Percentiles rank a stretch among this genome's conserved stretches.
Evolutionary conservation across 2,113 vertebrate species (phyloP).

Genomic region (Proteles cristata): DNA sequence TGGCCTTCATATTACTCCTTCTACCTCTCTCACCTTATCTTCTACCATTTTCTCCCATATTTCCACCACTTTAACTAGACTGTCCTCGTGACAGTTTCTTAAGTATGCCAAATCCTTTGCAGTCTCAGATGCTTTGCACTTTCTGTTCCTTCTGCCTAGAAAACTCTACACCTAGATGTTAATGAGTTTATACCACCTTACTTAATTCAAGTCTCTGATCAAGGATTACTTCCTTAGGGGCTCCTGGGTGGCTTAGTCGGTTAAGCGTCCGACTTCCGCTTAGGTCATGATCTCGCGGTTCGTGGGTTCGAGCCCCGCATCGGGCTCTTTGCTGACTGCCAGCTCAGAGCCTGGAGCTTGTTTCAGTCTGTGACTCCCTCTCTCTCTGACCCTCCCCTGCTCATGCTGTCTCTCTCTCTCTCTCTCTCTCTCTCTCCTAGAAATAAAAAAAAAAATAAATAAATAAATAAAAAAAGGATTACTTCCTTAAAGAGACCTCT

Average conservation of each 20-base stretch:
- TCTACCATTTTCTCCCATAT: not conserved
- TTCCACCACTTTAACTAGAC: not conserved
- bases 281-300: too few species aligned
- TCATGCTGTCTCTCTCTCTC: too few species aligned
- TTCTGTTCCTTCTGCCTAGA: not conserved
- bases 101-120: not conserved
- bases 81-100: not conserved
- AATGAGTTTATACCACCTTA: not conserved
- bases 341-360: too few species aligned
- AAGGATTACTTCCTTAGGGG: not conserved
- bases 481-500: not conserved
- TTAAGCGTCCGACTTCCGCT: too few species aligned
- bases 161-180: not conserved
- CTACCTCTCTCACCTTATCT: not conserved
- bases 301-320: too few species aligned
- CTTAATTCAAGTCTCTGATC: not conserved
- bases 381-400: too few species aligned
- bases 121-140: not conserved
- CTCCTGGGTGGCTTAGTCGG: too few species aligned
- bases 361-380: too few species aligned
- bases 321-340: too few species aligned
- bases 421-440: too few species aligned
- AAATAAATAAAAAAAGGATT: too few species aligned
- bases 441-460: too few species aligned
- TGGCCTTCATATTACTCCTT: not conserved